Evolutionary conservation across 2,888 invertebrate genomes (phyloP).

Genomic region (Zygaena filipendulae): DNA sequence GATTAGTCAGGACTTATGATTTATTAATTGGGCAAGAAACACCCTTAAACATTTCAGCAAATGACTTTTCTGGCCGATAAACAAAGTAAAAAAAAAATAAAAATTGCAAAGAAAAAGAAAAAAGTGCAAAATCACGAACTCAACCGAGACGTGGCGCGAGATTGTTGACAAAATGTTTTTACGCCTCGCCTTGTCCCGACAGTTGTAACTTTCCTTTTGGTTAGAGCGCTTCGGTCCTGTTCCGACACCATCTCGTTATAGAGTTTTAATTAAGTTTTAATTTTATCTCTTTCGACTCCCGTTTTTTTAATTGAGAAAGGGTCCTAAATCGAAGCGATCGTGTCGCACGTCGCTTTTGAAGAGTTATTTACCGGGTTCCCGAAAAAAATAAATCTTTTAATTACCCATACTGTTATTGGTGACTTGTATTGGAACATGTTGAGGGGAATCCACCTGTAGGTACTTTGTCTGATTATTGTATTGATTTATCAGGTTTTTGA

Average conservation of each 20-base stretch:
- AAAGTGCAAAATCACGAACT: constrained; percentile 25
- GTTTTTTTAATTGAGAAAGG: constrained; percentile 41
- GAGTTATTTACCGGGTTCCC: neutral
- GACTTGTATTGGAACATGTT: too few relatives aligned
- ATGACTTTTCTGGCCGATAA: too few relatives aligned
- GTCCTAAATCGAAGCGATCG: constrained; percentile 30
- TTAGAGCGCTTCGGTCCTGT: constrained; percentile 21
- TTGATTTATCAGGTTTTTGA: too few relatives aligned
- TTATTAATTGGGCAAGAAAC: too few relatives aligned
- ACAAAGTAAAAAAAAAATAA: too few relatives aligned
- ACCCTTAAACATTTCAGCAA: too few relatives aligned
- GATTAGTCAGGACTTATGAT: too few relatives aligned
- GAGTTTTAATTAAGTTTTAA: constrained; percentile 65
- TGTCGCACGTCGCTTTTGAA: constrained; percentile 11
- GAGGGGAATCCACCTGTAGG: too few relatives aligned
- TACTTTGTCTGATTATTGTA: too few relatives aligned
- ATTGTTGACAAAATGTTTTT: constrained; percentile 49
- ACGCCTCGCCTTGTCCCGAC: constrained; percentile 26
- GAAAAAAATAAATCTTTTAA: too few relatives aligned
- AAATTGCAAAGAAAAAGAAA: too few relatives aligned
- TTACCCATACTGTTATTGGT: too few relatives aligned
- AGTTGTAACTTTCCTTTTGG: constrained; percentile 17
- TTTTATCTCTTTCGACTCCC: constrained; percentile 56
- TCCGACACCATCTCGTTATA: constrained; percentile 34
- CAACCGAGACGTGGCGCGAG: constrained; percentile 20